Evolutionary conservation across 1,140 invertebrate species (phyloP).

Genomic region (Leptinotarsa texana): DNA sequence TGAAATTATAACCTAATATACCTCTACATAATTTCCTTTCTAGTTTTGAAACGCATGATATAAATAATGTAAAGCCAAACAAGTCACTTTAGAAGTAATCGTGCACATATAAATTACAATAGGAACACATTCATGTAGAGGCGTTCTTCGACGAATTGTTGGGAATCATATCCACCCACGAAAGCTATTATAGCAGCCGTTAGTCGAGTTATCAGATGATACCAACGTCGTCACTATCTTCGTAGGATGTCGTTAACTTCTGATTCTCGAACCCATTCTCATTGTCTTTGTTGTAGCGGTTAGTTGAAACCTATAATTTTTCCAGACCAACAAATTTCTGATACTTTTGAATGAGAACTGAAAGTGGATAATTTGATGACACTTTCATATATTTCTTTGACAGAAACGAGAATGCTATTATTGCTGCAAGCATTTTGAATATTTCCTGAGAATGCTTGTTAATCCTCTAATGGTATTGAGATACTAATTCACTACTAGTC

Average conservation of each 20-base stretch:
- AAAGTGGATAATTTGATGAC: no score
- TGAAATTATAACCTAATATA: no score
- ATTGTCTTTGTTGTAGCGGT: constrained; percentile 1
- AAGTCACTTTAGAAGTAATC: constrained; percentile 25
- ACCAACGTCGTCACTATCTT: constrained; percentile 27
- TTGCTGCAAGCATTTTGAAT: no score
- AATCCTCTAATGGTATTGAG: no score
- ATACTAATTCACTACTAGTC: no score
- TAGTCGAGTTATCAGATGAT: constrained; percentile 32
- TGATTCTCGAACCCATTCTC: neutral
- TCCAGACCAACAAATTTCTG: no score
- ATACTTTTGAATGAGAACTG: no score
- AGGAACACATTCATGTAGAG: constrained; percentile 11
- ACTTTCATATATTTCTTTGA: no score
- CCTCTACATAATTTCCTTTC: no score
- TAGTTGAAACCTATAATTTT: no score
- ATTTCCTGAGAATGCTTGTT: no score
- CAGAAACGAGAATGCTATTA: no score
- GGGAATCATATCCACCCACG: constrained; percentile 32
- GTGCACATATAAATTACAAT: constrained; percentile 30
- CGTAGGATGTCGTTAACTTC: constrained; percentile 26
- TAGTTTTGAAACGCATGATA: constrained; percentile 1
- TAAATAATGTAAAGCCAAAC: constrained; percentile 16
- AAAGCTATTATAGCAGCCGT: constrained; percentile 33
- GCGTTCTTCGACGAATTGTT: constrained; percentile 33